These are phyloP conservation scores for Diphyllodes magnificus DNA, from an alignment of 2,113 vertebrate species.

Conservation along the genomic window DNA sequence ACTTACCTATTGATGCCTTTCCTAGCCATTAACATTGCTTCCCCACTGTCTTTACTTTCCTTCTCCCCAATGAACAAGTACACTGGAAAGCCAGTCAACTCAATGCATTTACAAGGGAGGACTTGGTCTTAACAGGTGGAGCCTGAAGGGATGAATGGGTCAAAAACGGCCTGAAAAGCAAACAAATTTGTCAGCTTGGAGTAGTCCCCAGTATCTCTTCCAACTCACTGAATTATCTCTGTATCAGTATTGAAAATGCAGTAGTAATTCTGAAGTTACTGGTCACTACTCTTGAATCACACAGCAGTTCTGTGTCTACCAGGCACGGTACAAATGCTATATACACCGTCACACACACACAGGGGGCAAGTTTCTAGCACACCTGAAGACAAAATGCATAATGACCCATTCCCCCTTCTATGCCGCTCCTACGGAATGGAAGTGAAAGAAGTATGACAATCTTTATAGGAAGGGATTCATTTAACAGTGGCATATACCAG, in stretches of 20 bases:
- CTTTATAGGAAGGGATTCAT: neutral
- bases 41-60: neutral
- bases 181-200: neutral
- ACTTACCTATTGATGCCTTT: neutral
- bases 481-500: neutral
- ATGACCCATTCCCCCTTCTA: neutral
- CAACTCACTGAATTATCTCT: neutral
- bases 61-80: neutral
- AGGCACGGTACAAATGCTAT: neutral
- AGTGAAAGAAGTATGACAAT: neutral
- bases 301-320: neutral
- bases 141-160: neutral
- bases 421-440: neutral
- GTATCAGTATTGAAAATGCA: neutral
- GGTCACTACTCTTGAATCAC: neutral
- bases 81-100: neutral
- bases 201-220: neutral
- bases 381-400: neutral
- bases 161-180: neutral
- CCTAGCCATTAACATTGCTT: neutral
- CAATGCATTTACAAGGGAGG: neutral
- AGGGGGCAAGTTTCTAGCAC: neutral
- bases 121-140: neutral
- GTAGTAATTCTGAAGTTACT: neutral
- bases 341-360: neutral